phyloP scores from a whole-genome alignment of 2,113 vertebrate genomes.

The Nymphicus hollandicus region DNA sequence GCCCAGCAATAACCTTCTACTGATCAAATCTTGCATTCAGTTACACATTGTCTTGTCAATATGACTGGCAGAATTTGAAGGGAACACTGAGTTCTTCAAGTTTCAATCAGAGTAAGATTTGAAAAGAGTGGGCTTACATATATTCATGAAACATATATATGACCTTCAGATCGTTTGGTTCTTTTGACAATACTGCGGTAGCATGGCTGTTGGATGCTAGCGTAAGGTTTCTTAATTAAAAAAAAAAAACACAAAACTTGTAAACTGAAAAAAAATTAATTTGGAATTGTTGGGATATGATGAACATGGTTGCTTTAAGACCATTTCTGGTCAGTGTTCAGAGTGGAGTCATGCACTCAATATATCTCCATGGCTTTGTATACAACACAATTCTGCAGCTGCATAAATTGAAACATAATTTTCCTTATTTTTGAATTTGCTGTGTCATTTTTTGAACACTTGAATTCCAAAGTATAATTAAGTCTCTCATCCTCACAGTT shows the following conservation, averaged over 20 bases:
- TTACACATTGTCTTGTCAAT: not conserved
- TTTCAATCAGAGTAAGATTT: not conserved
- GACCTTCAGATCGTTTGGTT: not conserved
- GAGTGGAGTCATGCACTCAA: not conserved
- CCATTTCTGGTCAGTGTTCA: constrained; percentile 1
- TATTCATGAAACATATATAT: not conserved
- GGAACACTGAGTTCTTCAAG: not conserved
- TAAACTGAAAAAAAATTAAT: not conserved
- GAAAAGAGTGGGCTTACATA: not conserved
- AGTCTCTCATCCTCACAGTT: not conserved
- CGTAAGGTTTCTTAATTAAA: not conserved
- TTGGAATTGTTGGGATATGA: not conserved
- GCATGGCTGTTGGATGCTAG: not conserved
- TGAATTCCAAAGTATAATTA: constrained; percentile 23
- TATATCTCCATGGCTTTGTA: not conserved
- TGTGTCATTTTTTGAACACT: not conserved
- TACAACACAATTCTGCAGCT: not conserved
- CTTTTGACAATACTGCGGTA: not conserved
- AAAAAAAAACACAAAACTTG: not conserved
- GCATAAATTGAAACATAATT: not conserved
- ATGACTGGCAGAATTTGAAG: not conserved
- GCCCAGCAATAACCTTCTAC: not conserved
- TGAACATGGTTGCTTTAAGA: not conserved
- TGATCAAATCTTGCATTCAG: not conserved
- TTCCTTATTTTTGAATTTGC: constrained; percentile 35